A percentile compares a stretch with the other conserved stretches of the same genome.
Conservation (phyloP, 2,888 invertebrate species). For the Chirona hameri region DNA sequence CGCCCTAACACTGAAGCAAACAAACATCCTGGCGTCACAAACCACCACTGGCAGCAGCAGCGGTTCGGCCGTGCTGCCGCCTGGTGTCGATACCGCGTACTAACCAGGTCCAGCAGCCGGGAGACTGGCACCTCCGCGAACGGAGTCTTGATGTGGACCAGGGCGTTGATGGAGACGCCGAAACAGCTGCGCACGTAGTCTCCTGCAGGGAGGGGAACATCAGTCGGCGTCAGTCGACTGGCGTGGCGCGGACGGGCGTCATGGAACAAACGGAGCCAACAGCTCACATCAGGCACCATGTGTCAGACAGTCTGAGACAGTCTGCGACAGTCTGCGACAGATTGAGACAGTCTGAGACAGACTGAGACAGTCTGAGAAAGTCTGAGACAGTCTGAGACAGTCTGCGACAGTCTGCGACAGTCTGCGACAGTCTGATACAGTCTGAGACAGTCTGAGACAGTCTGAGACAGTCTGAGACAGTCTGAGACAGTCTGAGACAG, state of each 20-base stretch:
- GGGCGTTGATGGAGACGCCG: slow-evolving; percentile 81
- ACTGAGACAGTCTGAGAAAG: no score
- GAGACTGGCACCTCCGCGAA: slow-evolving; percentile 69
- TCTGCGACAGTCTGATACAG: no score
- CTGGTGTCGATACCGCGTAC: not conserved
- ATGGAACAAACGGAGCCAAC: not conserved
- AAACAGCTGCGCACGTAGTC: slow-evolving; percentile 88
- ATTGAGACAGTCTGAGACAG: no score
- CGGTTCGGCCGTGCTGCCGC: no score
- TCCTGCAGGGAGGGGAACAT: slow-evolving; percentile 46
- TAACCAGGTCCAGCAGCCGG: slow-evolving; percentile 65
- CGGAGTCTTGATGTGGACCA: slow-evolving; percentile 79
- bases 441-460: no score
- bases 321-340: no score
- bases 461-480: no score
- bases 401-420: no score
- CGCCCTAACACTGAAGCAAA: not conserved
- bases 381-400: no score
- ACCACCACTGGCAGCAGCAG: not conserved
- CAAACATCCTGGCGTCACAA: not conserved
- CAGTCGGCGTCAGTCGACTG: not conserved
- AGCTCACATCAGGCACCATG: no score
- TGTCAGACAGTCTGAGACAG: no score
- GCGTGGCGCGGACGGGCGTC: not conserved
- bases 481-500: no score